Percentiles rank a stretch among this genome's conserved stretches.
phyloP scores from a whole-genome alignment of 2,113 vertebrate species.

The Tragelaphus strepsiceros region DNA sequence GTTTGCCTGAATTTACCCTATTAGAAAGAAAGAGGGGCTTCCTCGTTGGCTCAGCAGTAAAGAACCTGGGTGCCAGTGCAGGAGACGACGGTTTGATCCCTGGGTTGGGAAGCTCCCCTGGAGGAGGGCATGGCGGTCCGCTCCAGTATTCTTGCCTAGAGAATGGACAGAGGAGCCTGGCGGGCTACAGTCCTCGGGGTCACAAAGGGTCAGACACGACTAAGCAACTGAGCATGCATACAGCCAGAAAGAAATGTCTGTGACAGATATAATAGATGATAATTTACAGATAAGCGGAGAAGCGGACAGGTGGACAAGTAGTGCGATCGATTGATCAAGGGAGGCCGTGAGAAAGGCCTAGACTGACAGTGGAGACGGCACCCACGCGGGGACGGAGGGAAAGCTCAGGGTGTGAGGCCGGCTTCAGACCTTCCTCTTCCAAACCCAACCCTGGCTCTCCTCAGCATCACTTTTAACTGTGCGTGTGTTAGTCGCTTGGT shows the following conservation, averaged over 20 bases:
- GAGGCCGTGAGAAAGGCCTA: background rate
- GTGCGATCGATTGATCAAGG: rapidly evolving
- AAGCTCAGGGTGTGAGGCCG: rapidly evolving
- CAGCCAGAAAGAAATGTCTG: background rate
- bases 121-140: background rate
- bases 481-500: rapidly evolving
- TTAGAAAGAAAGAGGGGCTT: background rate
- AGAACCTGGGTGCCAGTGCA: background rate
- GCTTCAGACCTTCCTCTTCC: background rate
- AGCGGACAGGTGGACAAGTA: rapidly evolving
- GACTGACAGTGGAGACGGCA: rapidly evolving
- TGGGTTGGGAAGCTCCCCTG: background rate
- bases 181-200: background rate
- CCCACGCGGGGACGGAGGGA: rapidly evolving
- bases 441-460: background rate
- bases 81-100: background rate
- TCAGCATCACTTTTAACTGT: background rate
- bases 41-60: background rate
- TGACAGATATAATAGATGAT: background rate
- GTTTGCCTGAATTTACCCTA: background rate
- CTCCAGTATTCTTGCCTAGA: background rate
- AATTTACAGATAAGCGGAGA: background rate
- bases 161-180: background rate
- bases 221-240: rapidly evolving
- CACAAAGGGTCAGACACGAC: background rate